phyloP scores from a whole-genome alignment of 1,140 invertebrate genomes.

The Leptinotarsa undecemlineata region DNA sequence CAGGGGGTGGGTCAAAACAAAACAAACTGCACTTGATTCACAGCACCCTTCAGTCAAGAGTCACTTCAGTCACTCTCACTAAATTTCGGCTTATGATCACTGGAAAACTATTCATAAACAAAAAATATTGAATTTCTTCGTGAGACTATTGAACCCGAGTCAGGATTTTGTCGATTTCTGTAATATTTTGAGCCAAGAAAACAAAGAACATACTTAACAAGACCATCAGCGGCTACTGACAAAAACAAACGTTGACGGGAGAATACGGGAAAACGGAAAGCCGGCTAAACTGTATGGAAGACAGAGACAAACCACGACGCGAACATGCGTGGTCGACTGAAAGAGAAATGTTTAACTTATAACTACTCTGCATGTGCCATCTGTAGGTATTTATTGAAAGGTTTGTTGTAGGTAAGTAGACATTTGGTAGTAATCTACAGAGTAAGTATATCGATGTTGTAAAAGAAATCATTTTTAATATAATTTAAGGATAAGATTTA shows the following conservation, averaged over 20 bases:
- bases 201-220: slow-evolving; percentile 11
- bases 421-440: neutral
- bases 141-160: neutral
- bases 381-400: neutral
- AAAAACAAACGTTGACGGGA: slow-evolving; percentile 17
- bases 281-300: neutral
- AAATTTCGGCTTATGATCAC: slow-evolving; percentile 8
- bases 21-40: slow-evolving; percentile 7
- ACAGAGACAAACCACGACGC: neutral
- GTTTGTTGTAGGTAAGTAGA: neutral
- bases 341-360: neutral
- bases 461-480: no score
- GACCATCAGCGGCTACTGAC: slow-evolving; percentile 10
- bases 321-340: neutral
- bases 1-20: slow-evolving; percentile 19
- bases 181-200: neutral
- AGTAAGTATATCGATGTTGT: no score
- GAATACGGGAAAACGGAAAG: neutral
- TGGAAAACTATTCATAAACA: neutral
- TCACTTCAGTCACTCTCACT: neutral
- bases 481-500: no score
- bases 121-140: slow-evolving; percentile 3
- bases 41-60: neutral
- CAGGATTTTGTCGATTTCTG: slow-evolving; percentile 11
- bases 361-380: neutral